Evolutionary conservation across 2,888 invertebrate species (phyloP), one percentile per base, ranked within the genome.

Genomic region (Lepeophtheirus nordmannii): DNA sequence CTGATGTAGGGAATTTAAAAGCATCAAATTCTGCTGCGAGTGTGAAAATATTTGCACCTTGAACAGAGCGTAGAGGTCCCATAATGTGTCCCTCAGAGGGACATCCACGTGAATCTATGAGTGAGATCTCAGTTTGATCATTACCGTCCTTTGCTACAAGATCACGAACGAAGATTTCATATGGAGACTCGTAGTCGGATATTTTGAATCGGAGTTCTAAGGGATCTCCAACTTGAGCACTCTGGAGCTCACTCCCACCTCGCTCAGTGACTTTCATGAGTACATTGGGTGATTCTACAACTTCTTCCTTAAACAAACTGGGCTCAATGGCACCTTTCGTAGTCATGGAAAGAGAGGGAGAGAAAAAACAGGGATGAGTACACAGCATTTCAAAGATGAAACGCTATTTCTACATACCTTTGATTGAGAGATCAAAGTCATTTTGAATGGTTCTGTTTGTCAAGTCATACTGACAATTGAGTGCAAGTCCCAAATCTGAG

Each of bases 1-100:
- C 91, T 14, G 90, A 90, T 63, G 90, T 90, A 58, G 92, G 92
- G 80, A 93, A 93, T 77, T 93, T 93, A 82, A 93, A 93, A 41
- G 92, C 92, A 76, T 92, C 92, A 78, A 93, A 92, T 78, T 89
- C 86, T 64, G 92, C 90, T 68, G 90, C 79, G 69, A 92, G 79
- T 72, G 87, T 83, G 85, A 87, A 82, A 22, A 20, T 17, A 10
- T 37, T 62, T n/a, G 17, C 38, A 1, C 23, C 65, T 8, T 14
- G n/a, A 30, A 30, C 70, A 68, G 68, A 68, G 14, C 62, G 63
- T 40, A 75, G 72, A 8, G 74, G 71, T 1, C 76, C 76, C 76
- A 77, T 75, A 68, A 77, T 76, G 37, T 75, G 72, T 7, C 75
- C 72, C 67, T 77, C 77, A 3, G 76, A 76, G 9, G 77, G 76